Base-by-base conservation (phyloP, 2,113 vertebrate species). In the Fregetta grallaria region DNA sequence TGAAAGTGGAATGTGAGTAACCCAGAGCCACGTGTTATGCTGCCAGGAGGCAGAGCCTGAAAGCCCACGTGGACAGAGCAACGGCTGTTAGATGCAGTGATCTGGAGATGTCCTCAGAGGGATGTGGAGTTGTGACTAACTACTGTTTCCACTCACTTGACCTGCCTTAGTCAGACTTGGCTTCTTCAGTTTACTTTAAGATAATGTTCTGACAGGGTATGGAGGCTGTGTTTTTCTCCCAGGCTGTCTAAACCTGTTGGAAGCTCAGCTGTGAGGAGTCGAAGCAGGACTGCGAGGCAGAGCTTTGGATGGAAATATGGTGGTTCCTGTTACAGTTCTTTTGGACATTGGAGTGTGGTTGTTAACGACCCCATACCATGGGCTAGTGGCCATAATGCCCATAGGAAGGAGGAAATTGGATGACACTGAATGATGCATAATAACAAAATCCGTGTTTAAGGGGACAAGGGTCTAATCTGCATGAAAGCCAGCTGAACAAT, bases 1-100 rank as follows among this genome's bases (percentile, higher is more conserved):
- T 87, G 68, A 18, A 42, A 72, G 68, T 6, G 25, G 17, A 2
- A 1, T 4, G 8, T 30, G 53, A n/a, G 34, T 30, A 61, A 32
- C 40, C 3, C 34, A 34, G 59, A 65, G 38, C 56, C 38, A 26
- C 0, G 0, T 74, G 84, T 34, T 77, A 11, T 0, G 10, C 72
- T 77, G 59, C 62, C 63, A 61, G 68, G 34, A 56, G 76, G 63
- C 83, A 92, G 49, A 76, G 87, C 76, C 79, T 36, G 63, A 15
- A 70, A 53, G n/a, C 45, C 7, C 30, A 11, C 0, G 0, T 25
- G 90, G 44, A 8, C 4, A 5, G 58, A 75, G 44, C 59, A 36
- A 0, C 0, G 4, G 49, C 58, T 83, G 63, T 72, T 72, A 34
- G 32, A 7, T 7, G 53, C 67, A 27, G 67, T 16, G 49, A 6